Base-by-base conservation (phyloP, 2,113 vertebrate genomes). In the rabbit (Oryctolagus cuniculus) region DNA sequence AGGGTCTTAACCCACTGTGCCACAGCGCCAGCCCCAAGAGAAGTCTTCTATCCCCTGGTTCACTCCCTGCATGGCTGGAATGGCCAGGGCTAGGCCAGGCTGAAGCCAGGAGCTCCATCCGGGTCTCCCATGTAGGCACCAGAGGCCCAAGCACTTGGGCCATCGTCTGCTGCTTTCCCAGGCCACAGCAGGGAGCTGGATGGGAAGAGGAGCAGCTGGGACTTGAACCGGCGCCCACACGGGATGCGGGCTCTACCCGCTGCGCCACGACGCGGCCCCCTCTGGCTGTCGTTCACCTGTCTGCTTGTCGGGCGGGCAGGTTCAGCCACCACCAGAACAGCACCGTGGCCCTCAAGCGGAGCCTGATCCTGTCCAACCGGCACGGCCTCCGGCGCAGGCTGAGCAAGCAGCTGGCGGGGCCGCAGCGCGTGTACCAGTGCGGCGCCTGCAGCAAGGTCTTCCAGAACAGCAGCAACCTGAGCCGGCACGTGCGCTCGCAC, bases 381-480 rank as follows among this genome's bases (percentile, higher is more conserved):
- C 98, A 98, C 29, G 98, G 98, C 10, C 94, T 99, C 29, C 98
- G 98, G 92, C 97, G 98, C 77, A 99, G 98, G 91, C 97, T 99
- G 61, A 98, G 98, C 75, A 98, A 98, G 53, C 98, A 98, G 87
- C 98, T 98, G 22, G 98, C 99, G 70, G 99, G 99, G 97, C 99
- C 99, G 98, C 99, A 99, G 96, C 98, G 99, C 27, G 98, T 99
- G 19, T 99, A 99, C 98, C 99, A 99, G 97, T 99, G 99, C 97
- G 98, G 98, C 78, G 98, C 99, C 97, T 99, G 99, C 98, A 99
- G 97, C 96, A 99, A 99, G 98, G 97, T 99, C 98, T 99, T 99
- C 98, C 99, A 99, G 98, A 99, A 99, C 98, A 99, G 99, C 99
- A 99, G 99, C 98, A 99, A 99, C 98, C 99, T 99, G 94, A 99